Percentiles rank a stretch among this genome's conserved stretches.
Evolutionary conservation across 2,113 vertebrate genomes (phyloP).

Genomic region (Seriola rivoliana): DNA sequence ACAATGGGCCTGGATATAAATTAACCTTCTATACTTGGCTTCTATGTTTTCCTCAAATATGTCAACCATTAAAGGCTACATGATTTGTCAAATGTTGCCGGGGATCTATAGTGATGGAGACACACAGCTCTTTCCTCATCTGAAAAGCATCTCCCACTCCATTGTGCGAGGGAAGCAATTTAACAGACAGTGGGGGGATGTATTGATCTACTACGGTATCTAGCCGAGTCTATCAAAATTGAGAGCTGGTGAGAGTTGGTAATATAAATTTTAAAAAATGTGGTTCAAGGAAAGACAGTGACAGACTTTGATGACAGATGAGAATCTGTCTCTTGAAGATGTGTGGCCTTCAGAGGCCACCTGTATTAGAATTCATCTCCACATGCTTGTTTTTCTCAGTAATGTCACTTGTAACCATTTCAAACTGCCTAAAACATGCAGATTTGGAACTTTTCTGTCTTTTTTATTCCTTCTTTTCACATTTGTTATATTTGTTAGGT

Average conservation of each 20-base stretch:
- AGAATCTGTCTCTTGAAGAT: background rate
- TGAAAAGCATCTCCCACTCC: constrained; percentile 16
- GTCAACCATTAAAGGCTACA: background rate
- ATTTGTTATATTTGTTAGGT: background rate
- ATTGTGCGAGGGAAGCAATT: constrained; percentile 1
- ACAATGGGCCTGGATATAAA: background rate
- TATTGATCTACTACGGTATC: constrained; percentile 5
- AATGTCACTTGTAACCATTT: background rate
- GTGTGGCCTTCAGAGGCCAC: background rate
- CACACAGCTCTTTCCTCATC: constrained; percentile 4
- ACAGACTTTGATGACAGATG: background rate
- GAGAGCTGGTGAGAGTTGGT: background rate
- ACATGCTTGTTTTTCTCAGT: background rate
- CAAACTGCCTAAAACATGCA: background rate
- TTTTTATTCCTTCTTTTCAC: background rate
- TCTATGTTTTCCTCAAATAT: background rate
- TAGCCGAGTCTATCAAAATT: background rate
- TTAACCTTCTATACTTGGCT: background rate
- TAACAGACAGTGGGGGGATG: background rate
- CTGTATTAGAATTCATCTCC: background rate
- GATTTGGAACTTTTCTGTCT: background rate
- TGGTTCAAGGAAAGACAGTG: background rate
- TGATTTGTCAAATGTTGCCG: constrained; percentile 8
- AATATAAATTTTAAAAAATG: background rate
- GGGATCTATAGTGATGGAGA: constrained; percentile 7